These are phyloP conservation scores for Drosophila rhopaloa DNA, from an alignment of 1,140 invertebrate genomes.

Conservation along the genomic window DNA sequence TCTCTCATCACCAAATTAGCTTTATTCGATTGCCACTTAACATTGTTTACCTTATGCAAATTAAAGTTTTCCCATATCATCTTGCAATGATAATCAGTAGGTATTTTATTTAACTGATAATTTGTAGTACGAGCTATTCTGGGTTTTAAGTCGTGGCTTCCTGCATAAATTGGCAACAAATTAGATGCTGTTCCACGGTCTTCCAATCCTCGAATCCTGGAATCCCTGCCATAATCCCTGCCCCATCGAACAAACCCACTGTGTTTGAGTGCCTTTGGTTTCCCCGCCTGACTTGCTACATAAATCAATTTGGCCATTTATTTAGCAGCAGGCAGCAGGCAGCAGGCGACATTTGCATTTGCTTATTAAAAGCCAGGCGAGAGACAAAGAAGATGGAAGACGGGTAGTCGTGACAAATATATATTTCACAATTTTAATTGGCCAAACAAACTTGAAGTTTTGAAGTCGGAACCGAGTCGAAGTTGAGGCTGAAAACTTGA, in stretches of 20 bases:
- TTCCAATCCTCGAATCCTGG: neutral
- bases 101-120: neutral
- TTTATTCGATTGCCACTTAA: too few relatives aligned
- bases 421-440: conserved; percentile 62
- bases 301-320: conserved; percentile 74
- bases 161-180: conserved; percentile 45
- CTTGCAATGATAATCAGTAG: too few relatives aligned
- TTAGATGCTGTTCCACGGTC: conserved; percentile 6
- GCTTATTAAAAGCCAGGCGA: conserved; percentile 59
- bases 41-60: too few relatives aligned
- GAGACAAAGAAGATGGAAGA: neutral
- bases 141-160: conserved; percentile 9
- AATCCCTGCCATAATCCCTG: conserved; percentile 5
- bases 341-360: conserved; percentile 58
- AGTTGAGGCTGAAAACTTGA: conserved; percentile 50
- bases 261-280: conserved; percentile 7
- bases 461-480: conserved; percentile 40
- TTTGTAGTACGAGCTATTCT: neutral
- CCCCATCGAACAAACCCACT: neutral
- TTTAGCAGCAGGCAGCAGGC: conserved; percentile 46
- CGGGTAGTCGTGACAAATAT: conserved; percentile 41
- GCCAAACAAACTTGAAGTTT: conserved; percentile 47
- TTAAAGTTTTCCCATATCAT: too few relatives aligned
- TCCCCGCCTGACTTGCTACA: conserved; percentile 20
- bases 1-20: too few relatives aligned